phyloP scores from a whole-genome alignment of 2,113 vertebrate genomes.

The Telmatochromis brichardi region DNA sequence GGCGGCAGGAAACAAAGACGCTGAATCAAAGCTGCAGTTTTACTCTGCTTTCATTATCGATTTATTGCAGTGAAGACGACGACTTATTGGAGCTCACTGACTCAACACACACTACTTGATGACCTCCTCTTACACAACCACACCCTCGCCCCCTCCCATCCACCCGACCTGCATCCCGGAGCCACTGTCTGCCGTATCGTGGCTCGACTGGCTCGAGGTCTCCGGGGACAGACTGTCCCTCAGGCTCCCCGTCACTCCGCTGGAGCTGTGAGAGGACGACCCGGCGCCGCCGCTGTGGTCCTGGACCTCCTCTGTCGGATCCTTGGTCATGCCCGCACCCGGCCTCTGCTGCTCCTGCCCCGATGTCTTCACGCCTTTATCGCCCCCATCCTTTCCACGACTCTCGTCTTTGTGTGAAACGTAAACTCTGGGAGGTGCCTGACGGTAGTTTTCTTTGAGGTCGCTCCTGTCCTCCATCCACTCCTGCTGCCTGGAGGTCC shows the following conservation, averaged over 20 bases:
- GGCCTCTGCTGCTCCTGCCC: background rate
- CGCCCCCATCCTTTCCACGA: background rate
- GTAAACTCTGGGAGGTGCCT: background rate
- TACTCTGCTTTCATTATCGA: background rate
- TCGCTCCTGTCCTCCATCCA: background rate
- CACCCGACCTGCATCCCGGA: constrained; percentile 59
- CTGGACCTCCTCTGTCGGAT: background rate
- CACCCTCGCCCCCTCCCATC: background rate
- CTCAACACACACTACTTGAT: background rate
- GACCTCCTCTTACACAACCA: background rate
- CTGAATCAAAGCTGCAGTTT: background rate
- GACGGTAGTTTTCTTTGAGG: background rate
- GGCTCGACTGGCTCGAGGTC: constrained; percentile 53
- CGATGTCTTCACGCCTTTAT: background rate
- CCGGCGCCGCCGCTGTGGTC: constrained; percentile 1
- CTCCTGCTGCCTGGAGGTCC: constrained; percentile 28
- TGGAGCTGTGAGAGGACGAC: constrained; percentile 55
- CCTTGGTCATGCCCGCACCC: background rate
- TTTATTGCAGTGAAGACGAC: background rate
- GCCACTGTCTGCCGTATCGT: constrained; percentile 25
- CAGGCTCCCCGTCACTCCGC: constrained; percentile 63
- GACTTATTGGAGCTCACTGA: background rate
- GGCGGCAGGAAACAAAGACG: background rate
- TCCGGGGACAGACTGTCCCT: constrained; percentile 52
- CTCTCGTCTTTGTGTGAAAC: background rate